These are phyloP conservation scores for Eucera pruinosa DNA, from an alignment of 2,888 invertebrate genomes.

Conservation along the genomic window DNA sequence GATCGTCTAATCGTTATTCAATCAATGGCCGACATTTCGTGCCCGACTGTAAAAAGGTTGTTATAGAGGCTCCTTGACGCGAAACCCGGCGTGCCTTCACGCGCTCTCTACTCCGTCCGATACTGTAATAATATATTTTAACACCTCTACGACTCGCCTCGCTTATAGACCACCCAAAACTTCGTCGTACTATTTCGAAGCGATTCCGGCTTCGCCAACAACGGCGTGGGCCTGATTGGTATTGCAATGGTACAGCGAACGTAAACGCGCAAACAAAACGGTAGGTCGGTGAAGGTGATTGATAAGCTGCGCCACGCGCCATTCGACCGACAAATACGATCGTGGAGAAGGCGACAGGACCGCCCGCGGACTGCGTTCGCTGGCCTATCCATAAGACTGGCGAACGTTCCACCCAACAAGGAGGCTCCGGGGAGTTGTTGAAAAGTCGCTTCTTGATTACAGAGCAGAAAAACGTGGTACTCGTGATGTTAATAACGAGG, in stretches of 20 bases:
- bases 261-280: conserved; percentile 56
- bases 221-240: conserved; percentile 68
- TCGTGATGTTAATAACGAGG: conserved; percentile 36
- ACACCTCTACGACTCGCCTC: conserved; percentile 70
- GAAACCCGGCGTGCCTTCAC: conserved; percentile 54
- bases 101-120: conserved; percentile 61
- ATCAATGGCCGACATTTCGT: conserved; percentile 52
- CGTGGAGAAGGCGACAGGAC: conserved; percentile 72
- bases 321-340: conserved; percentile 64
- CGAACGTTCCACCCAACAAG: not conserved
- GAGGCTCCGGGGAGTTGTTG: not conserved
- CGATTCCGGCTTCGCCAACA: conserved; percentile 30
- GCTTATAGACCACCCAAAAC: conserved; percentile 77
- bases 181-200: conserved; percentile 34
- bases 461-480: conserved; percentile 25
- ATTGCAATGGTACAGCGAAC: conserved; percentile 67
- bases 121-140: conserved; percentile 80
- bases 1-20: conserved; percentile 62
- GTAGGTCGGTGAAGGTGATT: conserved; percentile 78
- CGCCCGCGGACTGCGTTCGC: conserved; percentile 60
- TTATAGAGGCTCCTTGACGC: conserved; percentile 37
- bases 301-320: conserved; percentile 82
- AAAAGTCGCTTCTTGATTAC: not conserved
- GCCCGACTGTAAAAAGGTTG: conserved; percentile 21
- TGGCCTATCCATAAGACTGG: not conserved